Percentiles rank a stretch among this genome's conserved stretches.
Conservation (phyloP, 2,113 vertebrate species). For the Orycteropus afer region DNA sequence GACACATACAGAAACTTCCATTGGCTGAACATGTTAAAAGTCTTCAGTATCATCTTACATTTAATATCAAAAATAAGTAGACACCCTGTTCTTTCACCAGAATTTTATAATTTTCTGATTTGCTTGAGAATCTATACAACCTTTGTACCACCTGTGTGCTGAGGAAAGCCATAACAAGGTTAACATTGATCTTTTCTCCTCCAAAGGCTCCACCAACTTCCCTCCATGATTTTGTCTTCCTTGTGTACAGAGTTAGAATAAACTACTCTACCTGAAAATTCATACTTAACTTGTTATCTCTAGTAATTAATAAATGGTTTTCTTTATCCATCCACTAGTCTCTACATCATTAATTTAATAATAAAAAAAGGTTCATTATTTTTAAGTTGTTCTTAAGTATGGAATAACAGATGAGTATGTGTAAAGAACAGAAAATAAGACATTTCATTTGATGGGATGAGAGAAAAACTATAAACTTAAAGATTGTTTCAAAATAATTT, state of each 20-base stretch:
- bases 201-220: slow-evolving; percentile 29
- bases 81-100: slow-evolving; percentile 40
- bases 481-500: background rate
- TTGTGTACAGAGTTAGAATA: slow-evolving; percentile 38
- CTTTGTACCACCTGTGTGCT: slow-evolving; percentile 29
- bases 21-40: slow-evolving; percentile 37
- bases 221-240: background rate
- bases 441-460: background rate
- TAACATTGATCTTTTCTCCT: slow-evolving; percentile 65
- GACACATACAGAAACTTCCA: background rate
- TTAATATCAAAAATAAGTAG: slow-evolving; percentile 69
- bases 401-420: background rate
- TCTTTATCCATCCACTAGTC: slow-evolving; percentile 13
- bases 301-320: background rate
- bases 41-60: slow-evolving; percentile 44
- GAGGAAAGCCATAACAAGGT: slow-evolving; percentile 21
- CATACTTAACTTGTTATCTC: background rate
- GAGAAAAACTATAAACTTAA: background rate
- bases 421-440: background rate
- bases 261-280: slow-evolving; percentile 40
- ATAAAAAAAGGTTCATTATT: background rate
- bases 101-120: slow-evolving; percentile 54
- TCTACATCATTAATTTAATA: background rate
- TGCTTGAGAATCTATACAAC: slow-evolving; percentile 34
- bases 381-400: background rate